Evolutionary conservation across 2,113 vertebrate genomes (phyloP).

Genomic region (Gnathonemus echidnorhynchus): DNA sequence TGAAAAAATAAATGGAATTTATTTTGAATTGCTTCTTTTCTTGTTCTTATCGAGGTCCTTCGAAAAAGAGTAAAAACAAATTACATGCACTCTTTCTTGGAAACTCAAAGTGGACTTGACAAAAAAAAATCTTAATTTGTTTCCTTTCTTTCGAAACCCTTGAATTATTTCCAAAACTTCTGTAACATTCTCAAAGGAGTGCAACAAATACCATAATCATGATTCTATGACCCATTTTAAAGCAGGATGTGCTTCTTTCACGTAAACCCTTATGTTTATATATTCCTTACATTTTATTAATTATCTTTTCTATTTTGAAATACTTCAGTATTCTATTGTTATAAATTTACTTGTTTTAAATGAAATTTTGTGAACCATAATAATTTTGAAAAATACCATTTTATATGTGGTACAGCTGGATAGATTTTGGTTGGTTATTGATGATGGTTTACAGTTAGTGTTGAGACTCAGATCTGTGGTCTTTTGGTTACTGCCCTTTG

Average conservation of each 20-base stretch:
- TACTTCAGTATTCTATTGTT: background rate
- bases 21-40: background rate
- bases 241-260: background rate
- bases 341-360: background rate
- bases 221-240: slow-evolving; percentile 11
- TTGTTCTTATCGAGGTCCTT: background rate
- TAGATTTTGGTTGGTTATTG: background rate
- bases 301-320: background rate
- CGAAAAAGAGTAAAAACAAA: background rate
- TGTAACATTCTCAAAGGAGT: background rate
- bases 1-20: slow-evolving; percentile 16
- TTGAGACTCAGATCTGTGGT: background rate
- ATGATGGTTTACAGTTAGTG: background rate
- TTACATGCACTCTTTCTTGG: background rate
- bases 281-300: slow-evolving; percentile 1
- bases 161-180: slow-evolving; percentile 13
- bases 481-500: background rate
- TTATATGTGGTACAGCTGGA: background rate
- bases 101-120: background rate
- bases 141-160: background rate
- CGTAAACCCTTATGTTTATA: background rate
- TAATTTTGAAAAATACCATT: background rate
- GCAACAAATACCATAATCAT: slow-evolving; percentile 9
- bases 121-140: background rate
- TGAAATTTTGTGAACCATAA: background rate